Percentiles rank a stretch among this genome's conserved stretches.
phyloP scores from a whole-genome alignment of 2,113 vertebrate genomes.

The Ciconia boyciana region DNA sequence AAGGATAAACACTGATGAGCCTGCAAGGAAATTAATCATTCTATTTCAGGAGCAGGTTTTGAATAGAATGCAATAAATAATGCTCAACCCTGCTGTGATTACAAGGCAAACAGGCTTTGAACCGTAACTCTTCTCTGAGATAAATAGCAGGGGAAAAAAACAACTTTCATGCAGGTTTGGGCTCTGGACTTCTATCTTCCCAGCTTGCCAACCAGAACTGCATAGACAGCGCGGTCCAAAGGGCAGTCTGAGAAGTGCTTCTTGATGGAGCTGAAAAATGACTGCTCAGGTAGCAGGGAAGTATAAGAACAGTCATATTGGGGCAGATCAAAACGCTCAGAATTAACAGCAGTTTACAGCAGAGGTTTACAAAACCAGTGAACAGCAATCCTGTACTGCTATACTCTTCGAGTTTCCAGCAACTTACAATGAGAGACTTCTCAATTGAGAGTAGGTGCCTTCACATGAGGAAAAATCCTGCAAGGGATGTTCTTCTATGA shows the following conservation, averaged over 20 bases:
- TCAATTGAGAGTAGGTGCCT: not conserved
- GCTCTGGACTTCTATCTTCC: not conserved
- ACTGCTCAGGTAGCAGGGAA: not conserved
- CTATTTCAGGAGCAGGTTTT: not conserved
- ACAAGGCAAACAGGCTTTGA: not conserved
- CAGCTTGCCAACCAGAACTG: not conserved
- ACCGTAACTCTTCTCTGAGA: not conserved
- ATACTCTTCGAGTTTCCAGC: not conserved
- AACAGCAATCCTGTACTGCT: not conserved
- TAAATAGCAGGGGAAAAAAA: not conserved
- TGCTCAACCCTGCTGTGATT: not conserved
- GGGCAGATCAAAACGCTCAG: not conserved
- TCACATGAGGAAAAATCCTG: not conserved
- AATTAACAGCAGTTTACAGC: not conserved
- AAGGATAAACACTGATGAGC: not conserved
- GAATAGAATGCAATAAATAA: not conserved
- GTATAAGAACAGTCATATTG: rapidly evolving
- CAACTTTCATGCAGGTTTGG: not conserved
- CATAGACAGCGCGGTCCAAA: not conserved
- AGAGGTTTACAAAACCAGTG: not conserved
- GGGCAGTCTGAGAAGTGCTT: not conserved
- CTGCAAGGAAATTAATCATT: constrained; percentile 2
- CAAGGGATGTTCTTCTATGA: not conserved
- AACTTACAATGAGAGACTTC: not conserved
- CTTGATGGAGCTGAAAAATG: not conserved